phyloP scores from a whole-genome alignment of 2,888 invertebrate genomes.

The Hydraecia micacea region DNA sequence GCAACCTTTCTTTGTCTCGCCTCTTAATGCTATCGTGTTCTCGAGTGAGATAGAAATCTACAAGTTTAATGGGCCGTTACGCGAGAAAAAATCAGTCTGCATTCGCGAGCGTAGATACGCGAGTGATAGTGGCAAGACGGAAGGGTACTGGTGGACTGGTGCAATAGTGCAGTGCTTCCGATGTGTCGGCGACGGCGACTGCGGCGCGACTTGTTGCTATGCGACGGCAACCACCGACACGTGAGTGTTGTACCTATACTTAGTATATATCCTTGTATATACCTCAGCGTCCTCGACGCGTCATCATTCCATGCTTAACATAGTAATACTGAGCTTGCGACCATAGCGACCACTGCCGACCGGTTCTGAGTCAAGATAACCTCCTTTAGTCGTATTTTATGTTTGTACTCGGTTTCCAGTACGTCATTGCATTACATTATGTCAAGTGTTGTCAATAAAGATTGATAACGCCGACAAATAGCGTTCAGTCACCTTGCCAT shows the following conservation, averaged over 20 bases:
- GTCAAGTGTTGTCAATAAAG: conserved; percentile 62
- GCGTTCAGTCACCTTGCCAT: conserved; percentile 66
- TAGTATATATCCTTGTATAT: conserved; percentile 17
- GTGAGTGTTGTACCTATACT: conserved; percentile 59
- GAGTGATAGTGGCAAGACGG: conserved; percentile 89
- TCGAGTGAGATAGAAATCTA: conserved; percentile 90
- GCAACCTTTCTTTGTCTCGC: conserved; percentile 90
- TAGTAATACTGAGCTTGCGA: conserved; percentile 66
- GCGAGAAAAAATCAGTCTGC: conserved; percentile 90
- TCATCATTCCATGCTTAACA: conserved; percentile 68
- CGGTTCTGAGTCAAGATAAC: conserved; percentile 63
- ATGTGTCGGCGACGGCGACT: conserved; percentile 54
- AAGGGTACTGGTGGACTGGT: conserved; percentile 76
- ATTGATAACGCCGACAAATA: conserved; percentile 62
- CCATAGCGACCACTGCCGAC: conserved; percentile 45
- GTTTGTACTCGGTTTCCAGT: conserved; percentile 44
- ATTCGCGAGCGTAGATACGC: conserved; percentile 90
- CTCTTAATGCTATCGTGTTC: conserved; percentile 82
- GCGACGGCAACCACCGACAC: conserved; percentile 52
- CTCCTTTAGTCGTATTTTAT: conserved; percentile 53
- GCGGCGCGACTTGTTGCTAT: conserved; percentile 81
- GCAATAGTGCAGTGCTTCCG: conserved; percentile 77
- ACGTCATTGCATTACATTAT: conserved; percentile 62
- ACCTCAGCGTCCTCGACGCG: conserved; percentile 58
- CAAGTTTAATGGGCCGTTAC: conserved; percentile 90